Evolutionary conservation across 2,888 invertebrate genomes (phyloP), one percentile per base, ranked within the genome.

Genomic region (Mellilla xanthometata): DNA sequence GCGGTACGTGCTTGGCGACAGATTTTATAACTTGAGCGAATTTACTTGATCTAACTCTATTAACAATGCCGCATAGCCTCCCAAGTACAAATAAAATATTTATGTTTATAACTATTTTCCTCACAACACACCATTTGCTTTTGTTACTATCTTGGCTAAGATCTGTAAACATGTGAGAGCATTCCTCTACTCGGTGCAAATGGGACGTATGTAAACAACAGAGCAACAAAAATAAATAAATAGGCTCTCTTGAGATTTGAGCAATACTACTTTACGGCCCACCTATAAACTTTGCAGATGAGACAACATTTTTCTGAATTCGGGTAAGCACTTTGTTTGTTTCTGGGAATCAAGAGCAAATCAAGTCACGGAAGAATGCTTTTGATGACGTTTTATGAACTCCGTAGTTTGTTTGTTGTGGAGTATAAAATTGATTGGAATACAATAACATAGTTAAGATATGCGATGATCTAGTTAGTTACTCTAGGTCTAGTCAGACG

Each of bases 31-130:
- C n/a, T n/a, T n/a, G n/a, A n/a, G n/a, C n/a, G n/a, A n/a, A n/a
- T n/a, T n/a, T n/a, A n/a, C n/a, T n/a, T n/a, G n/a, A n/a, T n/a
- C n/a, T n/a, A n/a, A n/a, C n/a, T n/a, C n/a, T n/a, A n/a, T n/a
- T n/a, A n/a, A n/a, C n/a, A n/a, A n/a, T 62, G 62, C 50, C 56
- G 56, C 57, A 57, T 48, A 53, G 65, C 64, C 58, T 75, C 79
- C 77, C 79, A 79, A 80, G 73, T 71, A 62, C 69, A 70, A n/a
- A 72, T 76, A 72, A 76, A 74, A 68, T 68, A 71, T 66, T 72
- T n/a, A n/a, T n/a, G n/a, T n/a, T n/a, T n/a, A n/a, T n/a, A n/a
- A n/a, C n/a, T n/a, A n/a, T n/a, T 72, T 73, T 64, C 65, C 66
- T 64, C 63, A 60, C 72, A 65, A 68, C 62, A 67, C 59, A 72